phyloP scores from a whole-genome alignment of 1,140 invertebrate genomes.

The Lepidurus apus region DNA sequence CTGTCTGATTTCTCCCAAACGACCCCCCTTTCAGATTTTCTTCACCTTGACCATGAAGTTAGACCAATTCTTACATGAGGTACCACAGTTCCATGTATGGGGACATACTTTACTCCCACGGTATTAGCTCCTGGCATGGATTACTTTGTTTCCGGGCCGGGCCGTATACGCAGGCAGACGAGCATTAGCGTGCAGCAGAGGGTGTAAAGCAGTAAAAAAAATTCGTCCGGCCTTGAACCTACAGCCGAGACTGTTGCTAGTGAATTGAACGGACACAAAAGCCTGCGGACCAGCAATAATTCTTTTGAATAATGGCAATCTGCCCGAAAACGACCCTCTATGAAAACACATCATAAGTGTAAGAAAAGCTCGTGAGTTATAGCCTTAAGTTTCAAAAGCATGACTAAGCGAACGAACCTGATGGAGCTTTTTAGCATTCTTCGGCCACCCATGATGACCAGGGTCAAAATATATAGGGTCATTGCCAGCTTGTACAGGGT shows the following conservation, averaged over 20 bases:
- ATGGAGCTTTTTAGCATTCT: background rate
- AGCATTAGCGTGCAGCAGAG: background rate
- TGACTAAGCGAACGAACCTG: background rate
- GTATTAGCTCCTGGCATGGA: background rate
- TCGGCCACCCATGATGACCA: background rate
- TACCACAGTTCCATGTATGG: too few relatives aligned
- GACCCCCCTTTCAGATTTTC: background rate
- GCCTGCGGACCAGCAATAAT: background rate
- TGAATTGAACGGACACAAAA: background rate
- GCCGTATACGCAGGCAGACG: background rate
- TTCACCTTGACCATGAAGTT: background rate
- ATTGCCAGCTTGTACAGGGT: background rate
- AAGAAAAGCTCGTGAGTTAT: conserved; percentile 5
- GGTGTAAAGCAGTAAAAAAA: background rate
- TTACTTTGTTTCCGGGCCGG: background rate
- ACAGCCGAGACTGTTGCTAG: background rate
- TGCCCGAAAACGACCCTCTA: background rate
- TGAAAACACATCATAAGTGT: background rate
- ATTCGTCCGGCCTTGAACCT: conserved; percentile 6
- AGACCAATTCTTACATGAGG: background rate
- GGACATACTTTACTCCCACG: background rate
- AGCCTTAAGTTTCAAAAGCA: background rate
- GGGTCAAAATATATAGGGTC: background rate
- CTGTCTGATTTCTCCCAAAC: background rate
- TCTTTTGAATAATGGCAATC: background rate